Conservation (phyloP, 2,113 vertebrate genomes). For the Hassar affinis region DNA sequence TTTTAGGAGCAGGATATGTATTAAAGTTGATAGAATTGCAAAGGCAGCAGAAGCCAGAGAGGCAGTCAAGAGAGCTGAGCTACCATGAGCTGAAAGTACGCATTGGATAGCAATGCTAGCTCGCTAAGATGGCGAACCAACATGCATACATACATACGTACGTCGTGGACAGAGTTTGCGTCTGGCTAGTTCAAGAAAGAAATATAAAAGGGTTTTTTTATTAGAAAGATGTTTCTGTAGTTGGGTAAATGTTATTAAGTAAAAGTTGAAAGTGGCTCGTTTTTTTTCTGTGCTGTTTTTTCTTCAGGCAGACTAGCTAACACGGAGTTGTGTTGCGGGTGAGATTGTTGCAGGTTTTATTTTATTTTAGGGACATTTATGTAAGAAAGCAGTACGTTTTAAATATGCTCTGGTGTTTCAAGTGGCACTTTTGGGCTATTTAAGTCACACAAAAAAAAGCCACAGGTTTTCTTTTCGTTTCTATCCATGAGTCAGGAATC, state of each 20-base stretch:
- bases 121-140: constrained; percentile 23
- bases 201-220: no score
- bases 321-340: not conserved
- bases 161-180: not conserved
- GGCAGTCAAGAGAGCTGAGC: no score
- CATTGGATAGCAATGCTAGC: constrained; percentile 10
- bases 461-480: not conserved
- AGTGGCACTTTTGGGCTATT: not conserved
- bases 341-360: not conserved
- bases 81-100: not conserved
- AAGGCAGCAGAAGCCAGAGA: not conserved
- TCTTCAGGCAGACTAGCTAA: no score
- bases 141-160: not conserved
- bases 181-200: not conserved
- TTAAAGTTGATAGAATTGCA: not conserved
- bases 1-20: no score
- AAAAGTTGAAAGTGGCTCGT: no score
- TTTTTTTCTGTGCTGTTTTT: no score
- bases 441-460: not conserved
- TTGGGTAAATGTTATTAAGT: not conserved
- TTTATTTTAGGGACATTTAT: not conserved
- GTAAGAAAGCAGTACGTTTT: not conserved
- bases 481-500: not conserved
- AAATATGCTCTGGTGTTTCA: not conserved
- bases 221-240: not conserved